phyloP scores from a whole-genome alignment of 2,797 vertebrate species.

The Podarcis siculus region DNA sequence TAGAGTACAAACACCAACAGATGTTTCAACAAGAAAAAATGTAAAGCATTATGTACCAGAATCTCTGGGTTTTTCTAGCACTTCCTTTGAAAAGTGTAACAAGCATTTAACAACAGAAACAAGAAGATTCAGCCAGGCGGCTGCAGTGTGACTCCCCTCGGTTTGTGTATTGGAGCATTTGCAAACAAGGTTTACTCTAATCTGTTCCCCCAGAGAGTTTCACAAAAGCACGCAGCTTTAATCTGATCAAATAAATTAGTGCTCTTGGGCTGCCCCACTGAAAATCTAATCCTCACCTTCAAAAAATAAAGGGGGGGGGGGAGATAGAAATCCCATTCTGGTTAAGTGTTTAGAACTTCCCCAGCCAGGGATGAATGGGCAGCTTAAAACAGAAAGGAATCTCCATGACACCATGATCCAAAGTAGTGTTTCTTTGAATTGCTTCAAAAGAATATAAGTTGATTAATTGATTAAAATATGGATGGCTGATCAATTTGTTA shows the following conservation, averaged over 20 bases:
- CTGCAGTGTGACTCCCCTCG: not conserved
- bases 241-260: conserved; percentile 1
- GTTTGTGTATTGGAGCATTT: not conserved
- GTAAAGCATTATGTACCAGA: not conserved
- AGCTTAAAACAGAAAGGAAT: not conserved
- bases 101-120: not conserved
- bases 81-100: not conserved
- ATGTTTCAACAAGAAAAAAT: not conserved
- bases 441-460: not conserved
- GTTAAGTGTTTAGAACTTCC: not conserved
- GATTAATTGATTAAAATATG: not conserved
- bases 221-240: not conserved
- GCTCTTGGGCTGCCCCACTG: not conserved
- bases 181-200: not conserved
- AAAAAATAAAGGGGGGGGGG: not conserved
- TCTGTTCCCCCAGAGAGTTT: not conserved
- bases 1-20: not conserved
- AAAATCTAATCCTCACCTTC: not conserved
- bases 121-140: not conserved
- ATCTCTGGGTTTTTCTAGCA: not conserved
- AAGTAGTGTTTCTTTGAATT: not conserved
- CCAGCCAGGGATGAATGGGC: not conserved
- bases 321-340: not conserved
- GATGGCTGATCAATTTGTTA: not conserved
- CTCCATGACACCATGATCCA: too few species aligned